Conservation (phyloP, 2,797 vertebrate genomes). For the Alcedo quadribrachys region DNA sequence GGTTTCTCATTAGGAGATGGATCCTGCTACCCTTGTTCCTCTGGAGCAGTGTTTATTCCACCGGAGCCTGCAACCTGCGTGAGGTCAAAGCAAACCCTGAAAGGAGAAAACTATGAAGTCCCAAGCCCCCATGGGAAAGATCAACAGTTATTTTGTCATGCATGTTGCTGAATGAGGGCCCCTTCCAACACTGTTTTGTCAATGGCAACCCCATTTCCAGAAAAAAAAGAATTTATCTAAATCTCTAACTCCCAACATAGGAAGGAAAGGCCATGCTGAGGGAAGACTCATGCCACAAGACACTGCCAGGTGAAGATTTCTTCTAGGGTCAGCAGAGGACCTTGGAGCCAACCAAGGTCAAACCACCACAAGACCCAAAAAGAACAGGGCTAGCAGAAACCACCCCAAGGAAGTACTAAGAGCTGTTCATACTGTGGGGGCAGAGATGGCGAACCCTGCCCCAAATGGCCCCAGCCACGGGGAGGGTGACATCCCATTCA, state of each 20-base stretch:
- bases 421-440: background rate
- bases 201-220: background rate
- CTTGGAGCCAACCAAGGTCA: background rate
- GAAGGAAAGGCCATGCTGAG: background rate
- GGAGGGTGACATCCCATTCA: background rate
- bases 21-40: background rate
- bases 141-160: background rate
- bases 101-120: background rate
- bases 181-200: background rate
- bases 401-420: background rate
- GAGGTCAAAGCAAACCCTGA: background rate
- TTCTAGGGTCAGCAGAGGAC: background rate
- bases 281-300: background rate
- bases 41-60: background rate
- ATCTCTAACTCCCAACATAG: background rate
- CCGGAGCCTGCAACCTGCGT: background rate
- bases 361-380: background rate
- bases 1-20: background rate
- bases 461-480: background rate
- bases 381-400: background rate
- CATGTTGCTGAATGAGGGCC: background rate
- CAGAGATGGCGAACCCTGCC: background rate
- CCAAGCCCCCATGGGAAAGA: background rate
- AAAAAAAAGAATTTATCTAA: background rate
- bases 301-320: background rate